These are phyloP conservation scores for Poliocrania exsul DNA, from an alignment of 2,797 vertebrate species.

Conservation along the genomic window DNA sequence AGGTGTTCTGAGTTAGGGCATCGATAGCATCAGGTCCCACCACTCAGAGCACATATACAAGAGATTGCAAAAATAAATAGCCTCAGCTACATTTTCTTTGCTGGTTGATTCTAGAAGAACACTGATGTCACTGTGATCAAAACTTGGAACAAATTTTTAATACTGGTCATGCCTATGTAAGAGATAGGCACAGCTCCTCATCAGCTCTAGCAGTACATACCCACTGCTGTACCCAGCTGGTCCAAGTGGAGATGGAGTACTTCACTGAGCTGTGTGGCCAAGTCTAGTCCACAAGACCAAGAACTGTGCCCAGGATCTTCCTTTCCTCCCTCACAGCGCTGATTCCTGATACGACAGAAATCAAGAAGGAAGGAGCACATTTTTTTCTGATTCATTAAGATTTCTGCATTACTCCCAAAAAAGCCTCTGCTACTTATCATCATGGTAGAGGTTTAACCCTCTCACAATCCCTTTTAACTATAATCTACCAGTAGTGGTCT, in stretches of 20 bases:
- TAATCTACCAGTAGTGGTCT: background rate
- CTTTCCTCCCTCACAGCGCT: background rate
- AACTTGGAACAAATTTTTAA: background rate
- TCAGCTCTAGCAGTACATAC: background rate
- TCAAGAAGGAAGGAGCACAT: accelerated
- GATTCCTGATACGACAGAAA: background rate
- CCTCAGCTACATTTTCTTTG: background rate
- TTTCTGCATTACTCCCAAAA: background rate
- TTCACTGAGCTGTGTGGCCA: background rate
- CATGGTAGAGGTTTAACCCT: background rate
- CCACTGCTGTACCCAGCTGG: background rate
- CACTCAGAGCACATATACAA: background rate
- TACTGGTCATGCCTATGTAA: background rate
- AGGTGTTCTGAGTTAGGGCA: background rate
- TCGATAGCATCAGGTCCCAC: background rate
- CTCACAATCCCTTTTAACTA: background rate
- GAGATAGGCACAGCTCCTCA: background rate
- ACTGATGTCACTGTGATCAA: background rate
- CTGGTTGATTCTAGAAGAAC: background rate
- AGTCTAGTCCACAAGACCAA: background rate
- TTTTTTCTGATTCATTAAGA: background rate
- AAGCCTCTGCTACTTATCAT: background rate
- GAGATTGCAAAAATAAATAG: background rate
- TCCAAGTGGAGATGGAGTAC: background rate
- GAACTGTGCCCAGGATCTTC: background rate